Conservation (phyloP, 2,888 invertebrate genomes). For the Metacarcinus magister region DNA sequence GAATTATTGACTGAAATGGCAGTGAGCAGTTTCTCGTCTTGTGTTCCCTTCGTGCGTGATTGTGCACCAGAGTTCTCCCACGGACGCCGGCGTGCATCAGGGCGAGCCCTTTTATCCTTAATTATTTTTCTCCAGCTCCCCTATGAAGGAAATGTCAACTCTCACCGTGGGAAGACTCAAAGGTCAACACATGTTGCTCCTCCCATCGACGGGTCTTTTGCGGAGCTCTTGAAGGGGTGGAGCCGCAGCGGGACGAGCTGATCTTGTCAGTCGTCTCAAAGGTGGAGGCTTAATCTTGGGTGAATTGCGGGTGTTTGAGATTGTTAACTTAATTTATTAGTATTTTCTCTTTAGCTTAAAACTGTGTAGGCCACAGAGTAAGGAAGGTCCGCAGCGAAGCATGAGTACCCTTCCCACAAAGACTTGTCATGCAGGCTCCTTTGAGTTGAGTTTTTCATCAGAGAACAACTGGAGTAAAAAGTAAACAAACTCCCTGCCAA, state of each 20-base stretch:
- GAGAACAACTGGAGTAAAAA: background rate
- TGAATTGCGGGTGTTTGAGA: background rate
- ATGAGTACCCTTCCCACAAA: background rate
- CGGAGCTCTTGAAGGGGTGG: background rate
- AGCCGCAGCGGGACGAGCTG: background rate
- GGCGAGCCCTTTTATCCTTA: constrained; percentile 50
- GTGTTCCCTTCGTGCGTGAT: background rate
- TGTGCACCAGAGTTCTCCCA: constrained; percentile 30
- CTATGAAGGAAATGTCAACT: constrained; percentile 58
- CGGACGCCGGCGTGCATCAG: constrained; percentile 30
- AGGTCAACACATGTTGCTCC: constrained; percentile 57
- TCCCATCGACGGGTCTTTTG: constrained; percentile 5
- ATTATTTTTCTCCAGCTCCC: constrained; percentile 50
- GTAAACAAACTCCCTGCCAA: background rate
- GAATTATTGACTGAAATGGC: background rate
- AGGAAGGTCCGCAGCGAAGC: background rate
- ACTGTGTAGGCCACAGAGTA: background rate
- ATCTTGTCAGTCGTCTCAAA: background rate
- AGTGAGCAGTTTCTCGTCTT: background rate
- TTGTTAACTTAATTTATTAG: background rate
- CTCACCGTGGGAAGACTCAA: constrained; percentile 60
- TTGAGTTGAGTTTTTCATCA: background rate
- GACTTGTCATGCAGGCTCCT: background rate
- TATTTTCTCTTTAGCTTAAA: background rate
- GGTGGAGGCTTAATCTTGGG: background rate